Evolutionary conservation across 2,113 vertebrate genomes (phyloP).

Genomic region (Bubo blakistoni): DNA sequence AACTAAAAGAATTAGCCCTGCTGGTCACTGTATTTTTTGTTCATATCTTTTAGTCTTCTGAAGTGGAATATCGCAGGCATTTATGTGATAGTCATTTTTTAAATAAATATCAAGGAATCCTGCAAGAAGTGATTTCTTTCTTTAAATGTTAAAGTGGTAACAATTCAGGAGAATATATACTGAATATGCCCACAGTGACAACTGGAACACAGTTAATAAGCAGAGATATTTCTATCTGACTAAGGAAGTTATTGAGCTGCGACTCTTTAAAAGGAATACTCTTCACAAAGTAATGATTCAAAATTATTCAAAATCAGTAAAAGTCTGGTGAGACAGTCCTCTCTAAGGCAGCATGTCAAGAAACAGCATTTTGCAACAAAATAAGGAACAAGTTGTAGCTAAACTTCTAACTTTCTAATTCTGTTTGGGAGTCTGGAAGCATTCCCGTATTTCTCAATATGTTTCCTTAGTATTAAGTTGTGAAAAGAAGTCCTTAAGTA

Average conservation of each 20-base stretch:
- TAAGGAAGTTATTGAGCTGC: background rate
- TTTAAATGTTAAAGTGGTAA: background rate
- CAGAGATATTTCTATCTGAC: background rate
- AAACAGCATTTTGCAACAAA: background rate
- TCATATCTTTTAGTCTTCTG: background rate
- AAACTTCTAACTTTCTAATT: background rate
- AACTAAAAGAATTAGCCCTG: background rate
- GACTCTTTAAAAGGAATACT: background rate
- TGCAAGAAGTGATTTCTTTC: background rate
- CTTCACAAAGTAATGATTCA: background rate
- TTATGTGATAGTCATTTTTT: rapidly evolving
- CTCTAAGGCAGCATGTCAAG: background rate
- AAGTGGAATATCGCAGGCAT: background rate
- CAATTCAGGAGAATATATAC: background rate
- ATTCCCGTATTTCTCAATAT: background rate
- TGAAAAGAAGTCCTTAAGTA: background rate
- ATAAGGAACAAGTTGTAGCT: background rate
- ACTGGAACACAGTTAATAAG: background rate
- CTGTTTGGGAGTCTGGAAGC: background rate
- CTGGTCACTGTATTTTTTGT: background rate
- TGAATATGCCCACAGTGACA: background rate
- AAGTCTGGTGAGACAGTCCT: background rate
- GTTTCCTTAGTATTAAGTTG: background rate
- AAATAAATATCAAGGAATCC: background rate
- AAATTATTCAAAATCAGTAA: background rate